Conservation (phyloP, 2,113 vertebrate genomes). For the Catharus fuscescens region DNA sequence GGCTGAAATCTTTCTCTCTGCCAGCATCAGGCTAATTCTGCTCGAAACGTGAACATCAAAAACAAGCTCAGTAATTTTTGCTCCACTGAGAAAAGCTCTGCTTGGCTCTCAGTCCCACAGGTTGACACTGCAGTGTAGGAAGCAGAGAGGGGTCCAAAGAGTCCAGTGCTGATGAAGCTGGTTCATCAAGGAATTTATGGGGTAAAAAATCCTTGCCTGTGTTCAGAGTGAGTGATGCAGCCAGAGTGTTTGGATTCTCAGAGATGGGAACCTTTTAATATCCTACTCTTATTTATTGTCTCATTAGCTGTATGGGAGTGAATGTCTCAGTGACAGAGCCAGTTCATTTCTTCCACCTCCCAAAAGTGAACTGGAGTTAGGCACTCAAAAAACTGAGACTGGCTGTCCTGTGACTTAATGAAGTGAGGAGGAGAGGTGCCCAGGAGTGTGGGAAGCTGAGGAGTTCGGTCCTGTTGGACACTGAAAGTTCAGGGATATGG, state of each 20-base stretch:
- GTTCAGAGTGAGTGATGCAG: neutral
- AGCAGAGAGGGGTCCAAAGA: neutral
- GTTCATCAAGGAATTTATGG: neutral
- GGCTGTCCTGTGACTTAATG: fast-evolving
- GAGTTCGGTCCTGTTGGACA: neutral
- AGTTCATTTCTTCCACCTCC: neutral
- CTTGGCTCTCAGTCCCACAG: neutral
- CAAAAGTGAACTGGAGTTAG: neutral
- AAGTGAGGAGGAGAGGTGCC: neutral
- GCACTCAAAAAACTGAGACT: neutral
- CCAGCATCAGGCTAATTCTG: neutral
- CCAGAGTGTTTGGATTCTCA: neutral
- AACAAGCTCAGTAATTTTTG: neutral
- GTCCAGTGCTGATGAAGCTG: neutral
- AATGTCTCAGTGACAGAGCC: neutral
- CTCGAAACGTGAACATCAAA: neutral
- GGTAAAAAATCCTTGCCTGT: neutral
- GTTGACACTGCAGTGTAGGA: neutral
- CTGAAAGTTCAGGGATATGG: neutral
- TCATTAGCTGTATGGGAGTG: neutral
- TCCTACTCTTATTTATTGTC: fast-evolving
- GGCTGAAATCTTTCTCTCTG: neutral
- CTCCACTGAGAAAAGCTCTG: neutral
- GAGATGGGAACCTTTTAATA: neutral
- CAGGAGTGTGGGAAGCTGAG: neutral